Percentiles rank a stretch among this genome's conserved stretches.
These are phyloP conservation scores for Patella ulyssiponensis DNA, from an alignment of 2,888 invertebrate species.

Conservation along the genomic window DNA sequence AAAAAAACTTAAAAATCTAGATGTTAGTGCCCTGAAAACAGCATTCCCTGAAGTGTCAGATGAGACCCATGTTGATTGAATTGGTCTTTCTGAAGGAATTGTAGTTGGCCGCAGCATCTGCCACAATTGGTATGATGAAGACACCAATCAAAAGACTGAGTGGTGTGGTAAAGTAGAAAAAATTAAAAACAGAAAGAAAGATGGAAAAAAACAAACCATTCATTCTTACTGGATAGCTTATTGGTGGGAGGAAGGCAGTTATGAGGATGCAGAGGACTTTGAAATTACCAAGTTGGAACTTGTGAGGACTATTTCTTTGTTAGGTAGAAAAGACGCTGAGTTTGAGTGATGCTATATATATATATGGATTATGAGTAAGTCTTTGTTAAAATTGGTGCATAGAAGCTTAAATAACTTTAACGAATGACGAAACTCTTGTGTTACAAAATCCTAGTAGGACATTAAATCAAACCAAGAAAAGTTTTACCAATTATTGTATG, in stretches of 20 bases:
- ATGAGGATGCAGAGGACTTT: conserved; percentile 28
- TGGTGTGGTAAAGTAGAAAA: conserved; percentile 17
- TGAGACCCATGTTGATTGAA: not conserved
- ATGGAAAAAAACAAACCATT: not conserved
- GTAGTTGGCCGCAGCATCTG: conserved; percentile 27
- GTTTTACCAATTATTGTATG: no score
- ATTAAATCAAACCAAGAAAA: no score
- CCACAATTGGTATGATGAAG: conserved; percentile 27
- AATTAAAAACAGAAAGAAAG: conserved; percentile 16
- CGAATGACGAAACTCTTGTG: not conserved
- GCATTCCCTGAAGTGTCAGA: not conserved
- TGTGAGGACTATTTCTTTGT: conserved; percentile 18
- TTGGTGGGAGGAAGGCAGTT: conserved; percentile 12
- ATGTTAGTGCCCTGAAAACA: not conserved
- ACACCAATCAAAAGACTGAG: not conserved
- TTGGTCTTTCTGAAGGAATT: conserved; percentile 26
- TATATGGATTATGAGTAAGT: no score
- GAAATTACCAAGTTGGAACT: conserved; percentile 20
- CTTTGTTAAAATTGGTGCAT: no score
- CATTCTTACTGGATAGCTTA: not conserved
- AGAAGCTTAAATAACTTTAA: not conserved
- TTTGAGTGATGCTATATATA: not conserved
- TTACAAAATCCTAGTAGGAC: no score
- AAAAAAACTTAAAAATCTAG: not conserved
- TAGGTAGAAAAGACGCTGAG: not conserved